A percentile compares a stretch with the other conserved stretches of the same genome.
Conservation (phyloP, 2,113 vertebrate genomes). For the Numenius arquata region DNA sequence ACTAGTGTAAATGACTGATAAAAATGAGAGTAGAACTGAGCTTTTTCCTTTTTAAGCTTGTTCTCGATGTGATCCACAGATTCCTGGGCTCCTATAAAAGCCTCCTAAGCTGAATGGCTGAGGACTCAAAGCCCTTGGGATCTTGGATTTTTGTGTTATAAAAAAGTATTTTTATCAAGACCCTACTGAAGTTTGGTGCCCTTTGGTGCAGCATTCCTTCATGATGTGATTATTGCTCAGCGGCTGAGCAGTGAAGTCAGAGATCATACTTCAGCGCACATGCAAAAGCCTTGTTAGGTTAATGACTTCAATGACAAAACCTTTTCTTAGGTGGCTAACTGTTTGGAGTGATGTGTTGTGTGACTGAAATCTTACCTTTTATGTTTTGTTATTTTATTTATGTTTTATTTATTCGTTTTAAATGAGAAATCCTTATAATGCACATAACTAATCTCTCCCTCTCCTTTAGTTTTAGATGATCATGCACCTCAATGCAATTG, state of each 20-base stretch:
- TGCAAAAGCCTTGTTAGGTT: not conserved
- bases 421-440: not conserved
- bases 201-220: not conserved
- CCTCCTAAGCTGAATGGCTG: not conserved
- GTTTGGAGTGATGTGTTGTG: not conserved
- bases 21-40: not conserved
- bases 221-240: not conserved
- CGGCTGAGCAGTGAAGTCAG: not conserved
- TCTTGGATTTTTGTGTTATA: not conserved
- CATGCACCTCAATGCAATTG: conserved; percentile 87
- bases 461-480: conserved; percentile 72
- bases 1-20: not conserved
- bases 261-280: not conserved
- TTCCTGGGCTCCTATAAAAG: not conserved
- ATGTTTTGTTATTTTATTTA: not conserved
- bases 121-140: not conserved
- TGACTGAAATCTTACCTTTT: not conserved
- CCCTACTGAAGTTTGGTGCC: not conserved
- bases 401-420: not conserved
- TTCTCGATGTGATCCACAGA: not conserved
- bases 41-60: not conserved
- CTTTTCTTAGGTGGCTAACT: not conserved
- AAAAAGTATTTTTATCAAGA: not conserved
- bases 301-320: not conserved
- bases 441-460: not conserved